These are phyloP conservation scores for Psophia crepitans DNA, from an alignment of 2,113 vertebrate genomes.

Conservation along the genomic window DNA sequence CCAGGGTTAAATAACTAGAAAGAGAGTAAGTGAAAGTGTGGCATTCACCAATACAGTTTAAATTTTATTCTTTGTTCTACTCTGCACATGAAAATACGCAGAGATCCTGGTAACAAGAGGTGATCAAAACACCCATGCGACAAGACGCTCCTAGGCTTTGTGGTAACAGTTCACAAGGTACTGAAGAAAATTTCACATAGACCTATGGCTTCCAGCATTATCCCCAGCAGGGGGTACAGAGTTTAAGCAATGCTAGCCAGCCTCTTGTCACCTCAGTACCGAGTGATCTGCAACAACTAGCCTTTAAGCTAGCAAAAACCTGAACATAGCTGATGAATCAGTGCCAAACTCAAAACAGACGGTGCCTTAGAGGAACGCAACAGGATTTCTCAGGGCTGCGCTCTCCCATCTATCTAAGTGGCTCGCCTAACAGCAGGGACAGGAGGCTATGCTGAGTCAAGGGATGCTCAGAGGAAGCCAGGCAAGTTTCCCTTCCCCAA, in stretches of 20 bases:
- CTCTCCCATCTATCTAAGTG: not conserved
- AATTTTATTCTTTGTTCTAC: not conserved
- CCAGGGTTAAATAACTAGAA: not conserved
- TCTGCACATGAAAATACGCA: rapidly evolving
- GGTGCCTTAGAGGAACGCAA: not conserved
- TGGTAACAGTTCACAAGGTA: not conserved
- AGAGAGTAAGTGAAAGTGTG: not conserved
- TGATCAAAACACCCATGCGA: not conserved
- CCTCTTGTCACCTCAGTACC: not conserved
- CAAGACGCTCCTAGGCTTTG: not conserved
- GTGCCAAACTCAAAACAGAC: constrained; percentile 18
- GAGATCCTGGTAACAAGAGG: not conserved
- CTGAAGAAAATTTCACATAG: not conserved
- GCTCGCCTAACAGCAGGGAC: not conserved
- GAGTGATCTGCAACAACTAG: not conserved
- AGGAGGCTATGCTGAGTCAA: not conserved
- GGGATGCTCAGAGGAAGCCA: not conserved
- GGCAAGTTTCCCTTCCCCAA: not conserved
- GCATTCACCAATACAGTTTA: not conserved
- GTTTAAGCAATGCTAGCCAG: not conserved
- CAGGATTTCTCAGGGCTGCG: not conserved
- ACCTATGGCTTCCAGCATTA: not conserved
- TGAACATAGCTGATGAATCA: not conserved
- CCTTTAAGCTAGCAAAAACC: not conserved
- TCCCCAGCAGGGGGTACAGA: not conserved